These are phyloP conservation scores for Tokudaia muenninki DNA, from an alignment of 2,797 vertebrate genomes.

Conservation along the genomic window DNA sequence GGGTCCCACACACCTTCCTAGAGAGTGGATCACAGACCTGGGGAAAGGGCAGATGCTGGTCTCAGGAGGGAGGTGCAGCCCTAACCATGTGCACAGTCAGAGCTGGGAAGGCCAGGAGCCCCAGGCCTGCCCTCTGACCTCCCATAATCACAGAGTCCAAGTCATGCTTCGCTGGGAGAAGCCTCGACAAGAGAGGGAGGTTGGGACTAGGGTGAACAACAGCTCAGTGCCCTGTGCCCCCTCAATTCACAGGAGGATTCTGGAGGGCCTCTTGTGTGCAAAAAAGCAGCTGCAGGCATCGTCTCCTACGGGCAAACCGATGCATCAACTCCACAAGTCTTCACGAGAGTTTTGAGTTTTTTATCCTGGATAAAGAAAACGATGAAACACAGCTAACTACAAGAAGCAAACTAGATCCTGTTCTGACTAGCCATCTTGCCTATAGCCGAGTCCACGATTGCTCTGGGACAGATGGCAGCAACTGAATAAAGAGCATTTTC, in stretches of 20 bases:
- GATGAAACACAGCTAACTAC: background rate
- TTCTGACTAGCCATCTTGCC: background rate
- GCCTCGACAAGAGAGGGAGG: rapidly evolving
- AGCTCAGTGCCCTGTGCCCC: background rate
- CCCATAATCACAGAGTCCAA: rapidly evolving
- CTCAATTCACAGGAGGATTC: constrained; percentile 68
- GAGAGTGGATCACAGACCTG: background rate
- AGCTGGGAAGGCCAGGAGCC: background rate
- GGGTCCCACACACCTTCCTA: rapidly evolving
- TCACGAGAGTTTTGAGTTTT: constrained; percentile 55
- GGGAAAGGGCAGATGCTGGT: background rate
- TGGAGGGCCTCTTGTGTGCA: constrained; percentile 68
- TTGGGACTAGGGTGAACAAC: background rate
- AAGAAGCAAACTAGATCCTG: background rate
- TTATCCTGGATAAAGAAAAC: constrained; percentile 71
- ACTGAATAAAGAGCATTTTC: constrained; percentile 16
- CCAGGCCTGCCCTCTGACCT: background rate
- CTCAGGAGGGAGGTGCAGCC: background rate
- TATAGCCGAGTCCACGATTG: background rate
- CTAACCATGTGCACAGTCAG: background rate
- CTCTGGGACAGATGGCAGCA: background rate
- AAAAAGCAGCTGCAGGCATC: constrained; percentile 59
- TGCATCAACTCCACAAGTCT: background rate
- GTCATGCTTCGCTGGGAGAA: background rate
- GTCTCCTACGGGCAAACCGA: rapidly evolving